These are phyloP conservation scores for Tiphia femorata DNA, from an alignment of 2,888 invertebrate species.

Conservation along the genomic window DNA sequence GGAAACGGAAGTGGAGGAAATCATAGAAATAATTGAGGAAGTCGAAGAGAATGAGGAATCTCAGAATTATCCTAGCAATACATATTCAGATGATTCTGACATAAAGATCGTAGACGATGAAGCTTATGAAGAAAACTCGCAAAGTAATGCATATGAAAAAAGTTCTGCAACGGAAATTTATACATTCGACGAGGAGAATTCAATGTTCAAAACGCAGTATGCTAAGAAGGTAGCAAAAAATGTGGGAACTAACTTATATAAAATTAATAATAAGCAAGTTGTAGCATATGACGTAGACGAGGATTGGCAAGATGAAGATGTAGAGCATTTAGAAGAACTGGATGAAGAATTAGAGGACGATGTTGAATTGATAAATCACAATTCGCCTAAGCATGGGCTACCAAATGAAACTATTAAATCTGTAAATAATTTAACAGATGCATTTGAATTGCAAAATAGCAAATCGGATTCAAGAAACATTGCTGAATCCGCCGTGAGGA, in stretches of 20 bases:
- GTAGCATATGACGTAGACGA: conserved; percentile 61
- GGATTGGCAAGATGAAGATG: conserved; percentile 65
- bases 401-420: conserved; percentile 20
- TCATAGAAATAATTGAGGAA: conserved; percentile 63
- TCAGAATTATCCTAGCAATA: background rate
- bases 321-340: conserved; percentile 32
- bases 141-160: conserved; percentile 11
- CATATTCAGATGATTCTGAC: background rate
- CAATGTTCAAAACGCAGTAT: conserved; percentile 8
- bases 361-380: conserved; percentile 28
- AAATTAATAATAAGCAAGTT: conserved; percentile 39
- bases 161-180: conserved; percentile 28
- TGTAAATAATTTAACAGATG: conserved; percentile 25
- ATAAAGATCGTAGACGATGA: conserved; percentile 2
- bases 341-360: conserved; percentile 36
- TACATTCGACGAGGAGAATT: conserved; percentile 24
- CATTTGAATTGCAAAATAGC: conserved; percentile 18
- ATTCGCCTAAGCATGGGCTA: conserved; percentile 23
- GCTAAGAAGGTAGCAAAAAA: conserved; percentile 12
- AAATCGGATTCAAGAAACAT: conserved; percentile 25
- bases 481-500: conserved; percentile 24
- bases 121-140: conserved; percentile 5
- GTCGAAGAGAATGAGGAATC: conserved; percentile 46
- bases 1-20: conserved; percentile 59
- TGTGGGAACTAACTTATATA: conserved; percentile 12